Evolutionary conservation across 2,888 invertebrate genomes (phyloP), one percentile per base, ranked within the genome.

Genomic region (Vesta saturnalis): DNA sequence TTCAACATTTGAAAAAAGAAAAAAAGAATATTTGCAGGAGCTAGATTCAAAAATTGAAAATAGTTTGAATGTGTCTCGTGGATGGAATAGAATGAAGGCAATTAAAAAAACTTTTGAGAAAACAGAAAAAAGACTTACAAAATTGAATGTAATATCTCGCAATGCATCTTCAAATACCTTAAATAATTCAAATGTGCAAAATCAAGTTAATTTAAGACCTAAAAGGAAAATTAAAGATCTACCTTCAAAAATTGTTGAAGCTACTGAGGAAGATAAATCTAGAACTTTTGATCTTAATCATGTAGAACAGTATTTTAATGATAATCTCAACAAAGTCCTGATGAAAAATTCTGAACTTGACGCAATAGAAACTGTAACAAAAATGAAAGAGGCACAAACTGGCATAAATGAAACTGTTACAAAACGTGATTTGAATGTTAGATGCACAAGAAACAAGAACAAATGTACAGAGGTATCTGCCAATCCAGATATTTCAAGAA

Each of bases 61-160:
- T 15, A 49, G 15, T 49, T 18, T 49, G 15, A 18, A 49, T 49
- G n/a, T 46, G 1, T 59, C 60, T 61, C 64, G 70, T 2, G 77
- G 76, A 30, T 80, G 79, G 78, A 68, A 72, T 12, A 65, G 77
- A 64, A 71, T 79, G 16, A 73, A 74, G 52, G 72, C 76, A 56
- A 75, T 77, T 6, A 74, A 75, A 16, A 78, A 76, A 61, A 73
- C 71, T 14, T 67, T 73, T 3, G 64, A 47, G 21, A 70, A 70
- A 58, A 63, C 49, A 10, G 59, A 49, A 12, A 70, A 67, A 23
- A 63, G 63, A 58, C 59, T 67, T n/a, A 64, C 60, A 35, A 73
- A 72, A 61, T 67, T 75, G 15, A 59, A 61, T 12, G 69, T 72
- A 15, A 70, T 52, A 12, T 63, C 47, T 3, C 30, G 18, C 19